A percentile compares a stretch with the other conserved stretches of the same genome.
Evolutionary conservation across 2,888 invertebrate genomes (phyloP).

Genomic region (Polyommatus iphigenia): DNA sequence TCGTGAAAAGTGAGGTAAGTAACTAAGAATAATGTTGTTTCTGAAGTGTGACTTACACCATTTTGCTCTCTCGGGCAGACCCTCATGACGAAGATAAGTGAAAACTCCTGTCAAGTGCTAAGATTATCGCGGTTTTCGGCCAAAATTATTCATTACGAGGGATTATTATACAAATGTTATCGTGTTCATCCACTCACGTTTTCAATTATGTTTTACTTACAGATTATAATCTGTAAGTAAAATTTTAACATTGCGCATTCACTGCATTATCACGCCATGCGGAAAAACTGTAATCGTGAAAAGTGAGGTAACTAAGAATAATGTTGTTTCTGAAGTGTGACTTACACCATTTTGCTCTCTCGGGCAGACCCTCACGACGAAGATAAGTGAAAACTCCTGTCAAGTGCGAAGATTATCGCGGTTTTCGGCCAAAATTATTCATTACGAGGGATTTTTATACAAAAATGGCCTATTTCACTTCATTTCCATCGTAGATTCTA

Average conservation of each 20-base stretch:
- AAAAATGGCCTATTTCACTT: not conserved
- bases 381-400: slow-evolving; percentile 25
- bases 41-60: slow-evolving; percentile 23
- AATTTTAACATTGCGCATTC: not conserved
- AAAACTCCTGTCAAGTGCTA: slow-evolving; percentile 15
- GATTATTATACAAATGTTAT: not conserved
- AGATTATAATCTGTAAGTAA: too few relatives aligned
- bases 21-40: slow-evolving; percentile 25
- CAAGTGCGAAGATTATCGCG: slow-evolving; percentile 7
- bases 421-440: slow-evolving; percentile 7
- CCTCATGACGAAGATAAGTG: slow-evolving; percentile 24
- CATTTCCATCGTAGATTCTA: not conserved
- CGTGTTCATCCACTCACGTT: not conserved
- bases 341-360: slow-evolving; percentile 26
- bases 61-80: slow-evolving; percentile 12
- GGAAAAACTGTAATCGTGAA: not conserved
- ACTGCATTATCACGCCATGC: not conserved
- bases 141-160: slow-evolving; percentile 7
- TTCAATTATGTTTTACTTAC: too few relatives aligned
- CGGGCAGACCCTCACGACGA: slow-evolving; percentile 2
- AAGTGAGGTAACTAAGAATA: slow-evolving; percentile 20
- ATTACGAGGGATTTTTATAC: not conserved
- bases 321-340: slow-evolving; percentile 21
- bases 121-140: not conserved
- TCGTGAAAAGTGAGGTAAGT: not conserved